These are phyloP conservation scores for Gymnoscelis rufifasciata DNA, from an alignment of 2,888 invertebrate species.

Conservation along the genomic window DNA sequence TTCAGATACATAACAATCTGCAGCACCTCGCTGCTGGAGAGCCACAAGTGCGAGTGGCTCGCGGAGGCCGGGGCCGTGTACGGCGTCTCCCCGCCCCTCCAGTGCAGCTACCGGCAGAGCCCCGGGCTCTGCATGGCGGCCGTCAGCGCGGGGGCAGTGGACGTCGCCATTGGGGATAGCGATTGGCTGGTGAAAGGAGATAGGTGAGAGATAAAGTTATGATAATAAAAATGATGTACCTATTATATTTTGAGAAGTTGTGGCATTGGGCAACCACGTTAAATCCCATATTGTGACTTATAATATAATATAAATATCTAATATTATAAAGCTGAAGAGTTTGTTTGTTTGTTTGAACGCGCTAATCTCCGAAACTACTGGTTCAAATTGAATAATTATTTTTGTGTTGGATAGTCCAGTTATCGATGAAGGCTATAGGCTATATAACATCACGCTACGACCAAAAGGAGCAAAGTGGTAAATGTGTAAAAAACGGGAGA, in stretches of 20 bases:
- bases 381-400: too few species aligned
- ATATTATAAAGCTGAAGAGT: too few species aligned
- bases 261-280: too few species aligned
- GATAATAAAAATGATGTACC: not conserved
- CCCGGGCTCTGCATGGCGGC: conserved; percentile 84
- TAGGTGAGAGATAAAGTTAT: conserved; percentile 61
- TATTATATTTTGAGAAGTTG: not conserved
- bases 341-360: too few species aligned
- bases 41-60: conserved; percentile 88
- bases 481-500: too few species aligned
- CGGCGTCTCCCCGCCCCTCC: conserved; percentile 87
- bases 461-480: too few species aligned
- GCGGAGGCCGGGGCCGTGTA: conserved; percentile 85
- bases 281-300: too few species aligned
- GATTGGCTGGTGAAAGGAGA: conserved; percentile 85
- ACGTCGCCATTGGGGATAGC: conserved; percentile 85
- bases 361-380: too few species aligned
- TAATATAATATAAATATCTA: too few species aligned
- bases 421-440: too few species aligned
- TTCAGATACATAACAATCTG: conserved; percentile 80
- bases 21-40: conserved; percentile 83
- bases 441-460: too few species aligned
- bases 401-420: too few species aligned
- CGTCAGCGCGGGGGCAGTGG: conserved; percentile 80
- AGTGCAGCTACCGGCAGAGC: conserved; percentile 83